Evolutionary conservation across 2,797 vertebrate genomes (phyloP).

Genomic region (Naso thynnoides): DNA sequence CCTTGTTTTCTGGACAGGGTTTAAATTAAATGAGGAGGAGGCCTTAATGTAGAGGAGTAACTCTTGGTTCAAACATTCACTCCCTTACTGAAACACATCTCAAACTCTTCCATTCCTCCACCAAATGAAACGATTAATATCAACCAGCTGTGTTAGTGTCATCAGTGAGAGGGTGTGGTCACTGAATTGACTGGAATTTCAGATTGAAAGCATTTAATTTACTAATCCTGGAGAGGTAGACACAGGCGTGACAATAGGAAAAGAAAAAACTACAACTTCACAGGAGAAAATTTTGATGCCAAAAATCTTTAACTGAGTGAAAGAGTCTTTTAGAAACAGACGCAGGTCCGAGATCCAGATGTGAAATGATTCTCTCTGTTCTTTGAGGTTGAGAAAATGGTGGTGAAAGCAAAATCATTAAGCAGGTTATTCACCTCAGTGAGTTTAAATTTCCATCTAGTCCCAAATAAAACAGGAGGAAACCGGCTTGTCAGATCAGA

Average conservation of each 20-base stretch:
- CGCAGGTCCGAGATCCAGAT: background rate
- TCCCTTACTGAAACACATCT: background rate
- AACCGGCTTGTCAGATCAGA: background rate
- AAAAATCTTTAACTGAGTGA: background rate
- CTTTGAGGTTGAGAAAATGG: background rate
- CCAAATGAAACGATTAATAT: background rate
- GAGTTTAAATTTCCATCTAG: background rate
- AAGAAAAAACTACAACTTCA: background rate
- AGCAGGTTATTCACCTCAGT: background rate
- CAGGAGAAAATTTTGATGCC: background rate
- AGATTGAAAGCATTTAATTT: background rate
- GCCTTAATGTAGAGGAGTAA: background rate
- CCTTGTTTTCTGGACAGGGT: background rate
- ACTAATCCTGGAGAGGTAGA: background rate
- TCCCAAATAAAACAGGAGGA: background rate
- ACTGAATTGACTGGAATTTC: background rate
- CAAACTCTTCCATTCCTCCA: background rate
- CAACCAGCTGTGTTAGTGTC: background rate
- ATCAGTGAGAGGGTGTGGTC: background rate
- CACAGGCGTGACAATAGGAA: background rate
- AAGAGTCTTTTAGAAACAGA: slow-evolving; percentile 15
- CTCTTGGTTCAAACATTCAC: background rate
- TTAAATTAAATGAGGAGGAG: background rate
- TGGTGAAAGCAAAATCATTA: background rate
- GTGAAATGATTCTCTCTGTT: background rate